phyloP scores from a whole-genome alignment of 2,888 invertebrate genomes.

The Desoria tigrina region DNA sequence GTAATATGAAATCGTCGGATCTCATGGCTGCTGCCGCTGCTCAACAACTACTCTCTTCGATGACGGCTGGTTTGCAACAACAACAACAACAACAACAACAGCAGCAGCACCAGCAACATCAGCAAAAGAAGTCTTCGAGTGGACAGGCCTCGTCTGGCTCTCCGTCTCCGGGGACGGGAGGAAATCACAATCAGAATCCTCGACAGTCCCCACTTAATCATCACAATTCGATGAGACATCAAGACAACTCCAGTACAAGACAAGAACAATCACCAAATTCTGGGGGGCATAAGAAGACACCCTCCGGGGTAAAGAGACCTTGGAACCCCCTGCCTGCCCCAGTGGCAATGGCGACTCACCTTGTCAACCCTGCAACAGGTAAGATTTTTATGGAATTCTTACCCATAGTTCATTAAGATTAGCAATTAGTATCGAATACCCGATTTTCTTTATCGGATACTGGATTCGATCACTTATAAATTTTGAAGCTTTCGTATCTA shows the following conservation, averaged over 20 bases:
- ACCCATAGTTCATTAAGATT: no score
- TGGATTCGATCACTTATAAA: no score
- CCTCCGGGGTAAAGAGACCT: constrained; percentile 9
- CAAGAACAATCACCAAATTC: background rate
- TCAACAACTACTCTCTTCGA: constrained; percentile 11
- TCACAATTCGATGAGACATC: background rate
- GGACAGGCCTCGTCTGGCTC: constrained; percentile 27
- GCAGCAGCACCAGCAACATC: constrained; percentile 18
- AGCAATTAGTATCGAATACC: no score
- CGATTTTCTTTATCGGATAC: no score
- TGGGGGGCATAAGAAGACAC: background rate
- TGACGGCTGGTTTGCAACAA: constrained; percentile 15
- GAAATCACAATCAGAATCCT: background rate
- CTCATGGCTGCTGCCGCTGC: constrained; percentile 20
- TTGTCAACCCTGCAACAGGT: constrained; percentile 39
- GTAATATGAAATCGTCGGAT: constrained; percentile 21
- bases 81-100: constrained; percentile 17
- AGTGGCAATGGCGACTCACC: constrained; percentile 30
- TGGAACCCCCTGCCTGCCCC: constrained; percentile 33
- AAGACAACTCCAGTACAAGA: background rate
- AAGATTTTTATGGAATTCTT: no score
- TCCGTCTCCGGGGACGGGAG: constrained; percentile 7
- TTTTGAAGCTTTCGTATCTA: no score
- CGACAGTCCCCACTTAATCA: constrained; percentile 22
- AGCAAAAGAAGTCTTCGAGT: constrained; percentile 15